Base-by-base conservation (phyloP, 2,888 invertebrate genomes). In the Parasteatoda lunata region DNA sequence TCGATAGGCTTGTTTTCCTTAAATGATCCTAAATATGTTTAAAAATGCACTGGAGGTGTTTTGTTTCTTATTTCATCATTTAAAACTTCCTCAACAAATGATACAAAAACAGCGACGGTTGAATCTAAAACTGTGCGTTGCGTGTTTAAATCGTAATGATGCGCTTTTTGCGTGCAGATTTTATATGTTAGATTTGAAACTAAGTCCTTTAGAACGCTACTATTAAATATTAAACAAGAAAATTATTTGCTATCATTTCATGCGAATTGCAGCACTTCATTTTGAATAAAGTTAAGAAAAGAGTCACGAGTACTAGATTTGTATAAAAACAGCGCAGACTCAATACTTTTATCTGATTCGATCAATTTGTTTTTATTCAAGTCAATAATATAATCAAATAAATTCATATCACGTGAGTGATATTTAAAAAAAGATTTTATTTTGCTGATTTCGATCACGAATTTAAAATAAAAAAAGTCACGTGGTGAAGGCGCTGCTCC, bases 21-120 rank as follows among this genome's bases (percentile, higher is more conserved):
- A 51, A 79, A 78, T 75, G 52, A 70, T 48, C 11, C 73, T 79
- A 69, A 76, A 64, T 76, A 82, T 82, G 82, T 59, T 82, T 76
- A 80, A 76, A 79, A 79, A 79, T 78, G 64, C 66, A 48, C 59
- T 59, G 66, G 59, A 5, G 78, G 73, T 78, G 77, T 73, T 69
- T 66, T 54, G 68, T 84, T 84, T 78, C 84, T 73, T 15, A 52
- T 64, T 13, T 49, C 51, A 51, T 49, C 15, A 49, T 5, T 8
- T 52, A n/a, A 13, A 9, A 5, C 11, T n/a, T 51, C n/a, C 6
- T 13, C 49, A 49, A 52, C 5, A 59, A 59, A 7, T 59, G 9
- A 59, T 59, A 13, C 9, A 59, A 59, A 59, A 59, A 7, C 11
- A 54, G 54, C 54, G 11, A 1, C 1, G 11, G 7, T 13, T 59